Evolutionary conservation across 1,140 invertebrate species (phyloP).

Genomic region (Drusus annulatus): DNA sequence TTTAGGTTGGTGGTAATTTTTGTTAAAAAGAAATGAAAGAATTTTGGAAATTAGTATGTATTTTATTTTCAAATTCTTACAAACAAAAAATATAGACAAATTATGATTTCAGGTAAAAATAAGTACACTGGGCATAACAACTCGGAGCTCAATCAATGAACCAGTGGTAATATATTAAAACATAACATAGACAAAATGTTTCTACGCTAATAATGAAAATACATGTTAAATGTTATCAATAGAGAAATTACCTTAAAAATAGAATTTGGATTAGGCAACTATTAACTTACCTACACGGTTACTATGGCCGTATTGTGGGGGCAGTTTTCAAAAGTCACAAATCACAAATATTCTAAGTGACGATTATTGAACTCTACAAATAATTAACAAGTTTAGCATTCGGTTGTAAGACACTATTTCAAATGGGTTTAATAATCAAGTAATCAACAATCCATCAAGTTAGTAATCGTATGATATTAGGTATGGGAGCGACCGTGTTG

Average conservation of each 20-base stretch:
- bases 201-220: constrained; percentile 21
- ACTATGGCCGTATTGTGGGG: not conserved
- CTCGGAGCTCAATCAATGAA: not conserved
- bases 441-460: too few species aligned
- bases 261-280: constrained; percentile 10
- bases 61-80: constrained; percentile 20
- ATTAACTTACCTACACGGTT: not conserved
- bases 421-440: too few species aligned
- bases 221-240: not conserved
- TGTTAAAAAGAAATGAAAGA: not conserved
- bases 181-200: not conserved
- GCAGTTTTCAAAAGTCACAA: constrained; percentile 3
- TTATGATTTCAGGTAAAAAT: not conserved
- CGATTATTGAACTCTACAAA: not conserved
- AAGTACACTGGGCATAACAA: constrained; percentile 27
- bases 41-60: not conserved
- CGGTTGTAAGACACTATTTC: too few species aligned
- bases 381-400: not conserved
- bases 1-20: too few species aligned
- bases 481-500: too few species aligned
- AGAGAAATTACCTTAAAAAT: not conserved
- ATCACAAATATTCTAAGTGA: not conserved
- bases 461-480: too few species aligned
- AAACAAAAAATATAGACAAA: constrained; percentile 22
- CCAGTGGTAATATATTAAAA: not conserved